These are phyloP conservation scores for Rhombomys opimus DNA, from an alignment of 2,113 vertebrate species.

Conservation along the genomic window DNA sequence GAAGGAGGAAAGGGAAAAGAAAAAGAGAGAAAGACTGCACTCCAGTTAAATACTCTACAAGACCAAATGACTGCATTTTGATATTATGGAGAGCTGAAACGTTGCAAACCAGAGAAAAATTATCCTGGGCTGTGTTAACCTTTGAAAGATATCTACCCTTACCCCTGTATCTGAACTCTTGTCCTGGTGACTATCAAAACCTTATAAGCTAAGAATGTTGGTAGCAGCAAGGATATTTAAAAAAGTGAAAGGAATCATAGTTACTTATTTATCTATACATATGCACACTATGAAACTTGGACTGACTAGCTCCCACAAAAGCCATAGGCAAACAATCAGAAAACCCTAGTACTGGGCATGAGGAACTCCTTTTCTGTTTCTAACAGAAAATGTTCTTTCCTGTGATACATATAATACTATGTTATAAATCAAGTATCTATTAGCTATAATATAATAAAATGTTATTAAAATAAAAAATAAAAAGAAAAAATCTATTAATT, in stretches of 20 bases:
- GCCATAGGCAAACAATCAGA: not conserved
- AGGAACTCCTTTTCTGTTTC: not conserved
- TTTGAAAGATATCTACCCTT: not conserved
- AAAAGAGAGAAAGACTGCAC: not conserved
- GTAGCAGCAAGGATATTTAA: not conserved
- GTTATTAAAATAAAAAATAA: not conserved
- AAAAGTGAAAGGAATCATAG: not conserved
- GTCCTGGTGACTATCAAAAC: not conserved
- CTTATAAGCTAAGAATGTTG: not conserved
- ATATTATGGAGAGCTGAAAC: not conserved
- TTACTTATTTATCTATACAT: not conserved
- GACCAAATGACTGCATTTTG: not conserved
- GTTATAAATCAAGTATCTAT: not conserved
- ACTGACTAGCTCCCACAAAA: not conserved
- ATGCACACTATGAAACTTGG: not conserved
- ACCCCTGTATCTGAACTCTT: not conserved
- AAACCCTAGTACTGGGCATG: not conserved
- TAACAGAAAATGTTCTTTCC: not conserved
- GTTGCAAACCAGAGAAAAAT: not conserved
- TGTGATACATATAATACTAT: not conserved
- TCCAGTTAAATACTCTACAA: not conserved
- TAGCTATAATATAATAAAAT: not conserved
- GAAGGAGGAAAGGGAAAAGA: not conserved
- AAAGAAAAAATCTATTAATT: not conserved
- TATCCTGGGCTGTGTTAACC: not conserved